Evolutionary conservation across 1,140 invertebrate genomes (phyloP).

Genomic region (Eupristina koningsbergeri): DNA sequence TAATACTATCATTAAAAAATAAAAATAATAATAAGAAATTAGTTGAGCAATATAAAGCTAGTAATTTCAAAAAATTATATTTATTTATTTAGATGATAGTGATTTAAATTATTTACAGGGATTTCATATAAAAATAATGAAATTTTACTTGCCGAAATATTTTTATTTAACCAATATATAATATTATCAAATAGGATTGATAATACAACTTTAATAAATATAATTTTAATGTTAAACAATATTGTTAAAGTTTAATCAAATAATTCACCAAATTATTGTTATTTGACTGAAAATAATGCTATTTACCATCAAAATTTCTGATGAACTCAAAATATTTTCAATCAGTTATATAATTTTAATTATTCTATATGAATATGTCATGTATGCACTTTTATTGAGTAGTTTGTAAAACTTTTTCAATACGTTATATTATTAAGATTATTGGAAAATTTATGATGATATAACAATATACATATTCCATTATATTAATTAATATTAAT

Average conservation of each 20-base stretch:
- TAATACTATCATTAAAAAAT: too few species aligned
- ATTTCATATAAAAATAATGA: too few species aligned
- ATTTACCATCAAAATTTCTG: not conserved
- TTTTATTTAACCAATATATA: too few species aligned
- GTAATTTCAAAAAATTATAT: too few species aligned
- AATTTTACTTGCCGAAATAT: too few species aligned
- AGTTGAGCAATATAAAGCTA: too few species aligned
- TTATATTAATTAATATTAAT: not conserved
- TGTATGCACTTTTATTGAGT: not conserved
- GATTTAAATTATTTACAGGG: too few species aligned
- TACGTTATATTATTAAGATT: not conserved
- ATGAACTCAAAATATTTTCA: not conserved
- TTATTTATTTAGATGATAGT: too few species aligned
- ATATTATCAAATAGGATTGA: too few species aligned
- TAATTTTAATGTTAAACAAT: not conserved
- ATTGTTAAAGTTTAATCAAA: not conserved
- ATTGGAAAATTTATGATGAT: not conserved
- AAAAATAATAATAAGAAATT: too few species aligned
- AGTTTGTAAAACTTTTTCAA: not conserved
- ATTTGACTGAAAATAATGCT: not conserved
- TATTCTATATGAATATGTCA: not conserved
- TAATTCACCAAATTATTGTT: not conserved
- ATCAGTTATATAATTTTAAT: not conserved
- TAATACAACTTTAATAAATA: not conserved
- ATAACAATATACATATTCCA: not conserved